phyloP scores from a whole-genome alignment of 37 sponge, comb jelly and placozoan genomes.

The Axinella damicornis region DNA sequence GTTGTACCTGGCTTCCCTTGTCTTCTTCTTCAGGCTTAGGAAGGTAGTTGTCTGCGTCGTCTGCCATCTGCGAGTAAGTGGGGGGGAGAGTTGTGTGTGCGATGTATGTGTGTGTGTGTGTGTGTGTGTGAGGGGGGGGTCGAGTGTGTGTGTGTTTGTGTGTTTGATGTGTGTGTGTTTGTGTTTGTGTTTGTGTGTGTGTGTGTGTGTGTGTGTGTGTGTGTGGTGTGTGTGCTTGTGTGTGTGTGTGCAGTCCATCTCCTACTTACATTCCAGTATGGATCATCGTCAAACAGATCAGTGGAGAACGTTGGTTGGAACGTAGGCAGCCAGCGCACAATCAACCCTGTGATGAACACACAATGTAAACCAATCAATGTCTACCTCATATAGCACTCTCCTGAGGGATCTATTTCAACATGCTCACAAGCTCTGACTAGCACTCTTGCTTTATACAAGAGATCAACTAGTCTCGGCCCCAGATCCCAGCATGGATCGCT shows the following conservation, averaged over 20 bases:
- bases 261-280: constrained; percentile 39
- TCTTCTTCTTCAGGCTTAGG: constrained; percentile 20
- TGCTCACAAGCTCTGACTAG: too few species aligned
- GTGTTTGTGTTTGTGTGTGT: constrained; percentile 31
- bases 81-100: constrained; percentile 12
- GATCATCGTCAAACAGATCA: constrained; percentile 47
- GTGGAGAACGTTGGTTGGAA: constrained; percentile 8
- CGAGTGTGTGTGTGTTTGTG: constrained; percentile 46
- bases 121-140: constrained; percentile 28
- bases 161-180: constrained; percentile 36
- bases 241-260: too few species aligned
- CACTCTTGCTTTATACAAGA: too few species aligned
- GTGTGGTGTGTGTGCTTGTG: too few species aligned
- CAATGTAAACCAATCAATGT: too few species aligned
- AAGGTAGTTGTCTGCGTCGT: constrained; percentile 65
- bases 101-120: constrained; percentile 39
- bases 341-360: too few species aligned
- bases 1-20: background rate
- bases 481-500: too few species aligned
- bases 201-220: constrained; percentile 29
- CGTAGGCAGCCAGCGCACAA: background rate
- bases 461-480: too few species aligned
- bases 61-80: constrained; percentile 54
- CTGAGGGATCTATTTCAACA: too few species aligned
- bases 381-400: too few species aligned